These are phyloP conservation scores for Calephelis virginiensis DNA, from an alignment of 1,140 invertebrate species.

Conservation along the genomic window DNA sequence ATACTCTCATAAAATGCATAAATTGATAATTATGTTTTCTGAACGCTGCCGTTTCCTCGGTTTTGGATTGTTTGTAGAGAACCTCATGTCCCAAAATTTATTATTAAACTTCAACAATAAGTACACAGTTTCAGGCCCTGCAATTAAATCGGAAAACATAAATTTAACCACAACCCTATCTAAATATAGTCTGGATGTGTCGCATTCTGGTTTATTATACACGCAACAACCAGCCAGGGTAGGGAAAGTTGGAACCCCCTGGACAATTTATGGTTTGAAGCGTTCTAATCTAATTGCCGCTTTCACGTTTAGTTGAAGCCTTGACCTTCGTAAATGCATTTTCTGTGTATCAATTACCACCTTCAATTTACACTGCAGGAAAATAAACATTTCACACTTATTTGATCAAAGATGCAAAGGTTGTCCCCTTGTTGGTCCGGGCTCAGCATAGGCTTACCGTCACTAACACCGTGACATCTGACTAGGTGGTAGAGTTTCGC, in stretches of 20 bases:
- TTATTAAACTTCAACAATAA: conserved; percentile 9
- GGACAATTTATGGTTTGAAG: conserved; percentile 61
- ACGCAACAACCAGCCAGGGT: conserved; percentile 18
- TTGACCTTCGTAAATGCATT: conserved; percentile 74
- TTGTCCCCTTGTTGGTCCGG: too few relatives aligned
- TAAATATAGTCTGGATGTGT: conserved; percentile 11
- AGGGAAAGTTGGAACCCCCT: conserved; percentile 51
- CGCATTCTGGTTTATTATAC: conserved; percentile 18
- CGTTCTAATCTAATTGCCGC: conserved; percentile 71
- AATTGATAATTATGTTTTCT: too few relatives aligned
- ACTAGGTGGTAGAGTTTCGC: too few relatives aligned
- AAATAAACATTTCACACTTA: too few relatives aligned
- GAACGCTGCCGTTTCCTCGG: too few relatives aligned
- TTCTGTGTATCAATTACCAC: conserved; percentile 60
- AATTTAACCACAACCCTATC: conserved; percentile 24
- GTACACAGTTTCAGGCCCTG: background rate
- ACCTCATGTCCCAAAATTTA: background rate
- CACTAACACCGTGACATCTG: too few relatives aligned
- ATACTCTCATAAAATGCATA: too few relatives aligned
- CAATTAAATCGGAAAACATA: conserved; percentile 22
- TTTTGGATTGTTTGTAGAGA: too few relatives aligned
- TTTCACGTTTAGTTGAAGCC: conserved; percentile 58
- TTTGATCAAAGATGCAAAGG: too few relatives aligned
- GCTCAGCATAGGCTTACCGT: too few relatives aligned
- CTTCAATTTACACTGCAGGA: conserved; percentile 13